Evolutionary conservation across 2,113 vertebrate genomes (phyloP), one percentile per base, ranked within the genome.

Genomic region (Pungitius pungitius): DNA sequence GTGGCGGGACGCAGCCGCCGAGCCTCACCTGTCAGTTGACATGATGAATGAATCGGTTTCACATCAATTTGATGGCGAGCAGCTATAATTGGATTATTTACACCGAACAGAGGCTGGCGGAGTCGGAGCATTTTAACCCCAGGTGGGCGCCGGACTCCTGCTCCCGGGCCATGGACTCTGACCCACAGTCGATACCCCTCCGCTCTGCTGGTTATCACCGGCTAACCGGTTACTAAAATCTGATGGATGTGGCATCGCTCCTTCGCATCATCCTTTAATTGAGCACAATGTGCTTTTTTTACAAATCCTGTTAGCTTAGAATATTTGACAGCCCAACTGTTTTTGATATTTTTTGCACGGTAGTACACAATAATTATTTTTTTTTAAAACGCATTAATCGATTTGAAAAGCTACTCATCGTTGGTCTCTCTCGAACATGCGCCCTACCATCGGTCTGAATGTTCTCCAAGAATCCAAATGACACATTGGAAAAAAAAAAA

Each of bases 31-130:
- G 89, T 91, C 92, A 90, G 76, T 85, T 90, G 81, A 86, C 76
- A 91, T 92, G 93, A 94, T 93, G 87, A 89, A 94, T 94, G 91
- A 89, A 91, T 90, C 80, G 63, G 85, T 84, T 86, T 92, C 90
- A 92, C 90, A 93, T 93, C 90, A 91, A 82, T 90, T 88, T 92
- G 89, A 91, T 85, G 82, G 86, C 82, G 82, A 88, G 71, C 87
- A 83, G 84, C 87, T 75, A 82, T 92, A 92, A 93, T 92, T 90
- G 88, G 91, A 92, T 92, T 93, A 93, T 93, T 90, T 88, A 91
- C 88, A 89, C 88, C 86, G 80, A 84, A 82, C 79, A 86, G 86
- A 81, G 75, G 84, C 87, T 82, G 67, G 84, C 83, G 88, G 85
- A 78, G 85, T 88, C 89, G 68, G 74, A 82, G 83, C 82, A 85